A percentile compares a stretch with the other conserved stretches of the same genome.
These are phyloP conservation scores for Congeria kusceri DNA, from an alignment of 2,888 invertebrate species.

Conservation along the genomic window DNA sequence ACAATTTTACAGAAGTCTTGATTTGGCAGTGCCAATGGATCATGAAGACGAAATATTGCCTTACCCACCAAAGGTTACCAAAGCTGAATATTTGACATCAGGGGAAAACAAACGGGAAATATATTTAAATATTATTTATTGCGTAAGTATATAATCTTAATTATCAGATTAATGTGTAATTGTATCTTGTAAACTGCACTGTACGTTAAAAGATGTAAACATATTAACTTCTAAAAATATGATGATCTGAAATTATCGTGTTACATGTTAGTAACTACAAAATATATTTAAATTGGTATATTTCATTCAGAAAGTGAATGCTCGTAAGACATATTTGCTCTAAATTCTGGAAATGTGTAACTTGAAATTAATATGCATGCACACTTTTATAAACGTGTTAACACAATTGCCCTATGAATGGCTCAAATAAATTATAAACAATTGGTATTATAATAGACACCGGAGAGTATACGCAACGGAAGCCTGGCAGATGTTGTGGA, in stretches of 20 bases:
- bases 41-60: conserved; percentile 50
- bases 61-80: conserved; percentile 50
- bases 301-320: no score
- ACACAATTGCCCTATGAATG: no score
- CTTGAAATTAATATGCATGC: no score
- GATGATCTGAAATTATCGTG: no score
- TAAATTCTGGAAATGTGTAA: no score
- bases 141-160: conserved; percentile 24
- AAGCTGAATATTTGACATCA: conserved; percentile 34
- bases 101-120: conserved; percentile 22
- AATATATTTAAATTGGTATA: no score
- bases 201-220: neutral
- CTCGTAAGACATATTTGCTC: no score
- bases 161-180: neutral
- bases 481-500: conserved; percentile 32
- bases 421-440: no score
- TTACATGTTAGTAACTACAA: no score
- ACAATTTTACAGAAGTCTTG: conserved; percentile 37
- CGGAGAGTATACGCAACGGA: conserved; percentile 24
- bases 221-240: no score
- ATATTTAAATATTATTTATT: conserved; percentile 17
- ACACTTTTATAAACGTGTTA: no score
- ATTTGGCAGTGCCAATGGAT: conserved; percentile 44
- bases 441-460: conserved; percentile 32
- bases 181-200: neutral